Conservation (phyloP, 1,140 invertebrate species). For the Micrasema minimum region DNA sequence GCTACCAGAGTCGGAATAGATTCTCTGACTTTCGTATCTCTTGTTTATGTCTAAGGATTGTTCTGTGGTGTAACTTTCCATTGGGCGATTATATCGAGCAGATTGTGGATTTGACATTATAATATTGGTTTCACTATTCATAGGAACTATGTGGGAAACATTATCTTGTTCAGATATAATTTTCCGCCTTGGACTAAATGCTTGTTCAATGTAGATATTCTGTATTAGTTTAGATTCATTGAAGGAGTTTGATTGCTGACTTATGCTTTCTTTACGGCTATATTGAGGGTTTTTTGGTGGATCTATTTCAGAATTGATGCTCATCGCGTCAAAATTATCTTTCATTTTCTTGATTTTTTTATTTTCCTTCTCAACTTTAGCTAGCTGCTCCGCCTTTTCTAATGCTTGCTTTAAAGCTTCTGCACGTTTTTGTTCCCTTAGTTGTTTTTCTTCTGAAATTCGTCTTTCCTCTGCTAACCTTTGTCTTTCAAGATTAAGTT, state of each 20-base stretch:
- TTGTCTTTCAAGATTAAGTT: slow-evolving; percentile 73
- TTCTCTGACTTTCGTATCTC: slow-evolving; percentile 39
- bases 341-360: slow-evolving; percentile 52
- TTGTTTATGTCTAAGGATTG: slow-evolving; percentile 25
- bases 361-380: slow-evolving; percentile 68
- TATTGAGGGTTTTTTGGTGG: slow-evolving; percentile 30
- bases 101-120: slow-evolving; percentile 50
- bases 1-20: slow-evolving; percentile 21
- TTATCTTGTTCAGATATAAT: slow-evolving; percentile 36
- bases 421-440: slow-evolving; percentile 68
- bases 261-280: slow-evolving; percentile 23
- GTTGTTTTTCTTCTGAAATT: slow-evolving; percentile 70
- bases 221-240: slow-evolving; percentile 51
- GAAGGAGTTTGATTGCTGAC: slow-evolving; percentile 30
- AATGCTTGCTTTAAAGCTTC: slow-evolving; percentile 71
- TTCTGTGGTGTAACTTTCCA: slow-evolving; percentile 30
- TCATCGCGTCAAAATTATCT: slow-evolving; percentile 54
- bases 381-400: slow-evolving; percentile 71
- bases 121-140: slow-evolving; percentile 42
- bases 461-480: slow-evolving; percentile 70
- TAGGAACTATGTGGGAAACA: slow-evolving; percentile 5
- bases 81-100: slow-evolving; percentile 30
- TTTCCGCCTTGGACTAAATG: slow-evolving; percentile 48
- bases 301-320: slow-evolving; percentile 59
- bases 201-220: slow-evolving; percentile 51